Conservation (phyloP, 2,113 vertebrate genomes). For the Trichomycterus rosablanca region DNA sequence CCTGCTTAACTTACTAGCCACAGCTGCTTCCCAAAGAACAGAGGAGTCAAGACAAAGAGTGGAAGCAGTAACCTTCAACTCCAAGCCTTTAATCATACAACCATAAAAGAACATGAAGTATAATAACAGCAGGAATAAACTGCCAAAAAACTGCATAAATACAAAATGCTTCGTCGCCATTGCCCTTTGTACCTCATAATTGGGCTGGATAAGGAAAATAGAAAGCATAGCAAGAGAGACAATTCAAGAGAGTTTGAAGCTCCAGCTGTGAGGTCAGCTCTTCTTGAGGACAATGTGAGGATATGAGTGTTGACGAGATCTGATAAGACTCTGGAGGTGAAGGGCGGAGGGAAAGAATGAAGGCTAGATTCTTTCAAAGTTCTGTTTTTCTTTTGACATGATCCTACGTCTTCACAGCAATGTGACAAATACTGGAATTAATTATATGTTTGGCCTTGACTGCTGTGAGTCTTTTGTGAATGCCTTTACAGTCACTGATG, state of each 20-base stretch:
- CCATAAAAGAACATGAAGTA: slow-evolving; percentile 10
- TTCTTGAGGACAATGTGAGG: slow-evolving; percentile 70
- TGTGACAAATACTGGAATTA: slow-evolving; percentile 14
- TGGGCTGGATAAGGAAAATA: slow-evolving; percentile 29
- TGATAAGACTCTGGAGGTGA: slow-evolving; percentile 51
- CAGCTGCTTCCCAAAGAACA: slow-evolving; percentile 52
- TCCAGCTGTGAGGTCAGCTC: slow-evolving; percentile 60
- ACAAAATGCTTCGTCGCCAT: slow-evolving; percentile 34
- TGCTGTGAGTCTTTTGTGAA: slow-evolving; percentile 2
- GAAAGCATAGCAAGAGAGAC: slow-evolving; percentile 17
- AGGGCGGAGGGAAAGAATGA: slow-evolving; percentile 10
- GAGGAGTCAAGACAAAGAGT: slow-evolving; percentile 2
- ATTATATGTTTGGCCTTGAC: neutral
- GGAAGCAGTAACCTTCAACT: neutral
- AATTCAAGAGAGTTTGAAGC: slow-evolving; percentile 6
- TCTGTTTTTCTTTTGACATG: neutral
- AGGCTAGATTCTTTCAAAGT: slow-evolving; percentile 18
- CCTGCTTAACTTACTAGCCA: slow-evolving; percentile 45
- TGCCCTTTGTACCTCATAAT: slow-evolving; percentile 25
- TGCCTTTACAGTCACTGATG: too few species aligned
- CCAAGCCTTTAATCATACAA: neutral
- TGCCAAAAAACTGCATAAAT: slow-evolving; percentile 11
- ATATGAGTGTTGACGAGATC: slow-evolving; percentile 65
- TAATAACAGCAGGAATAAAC: neutral
- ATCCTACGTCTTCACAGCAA: neutral